Base-by-base conservation (phyloP, 2,888 invertebrate species). In the Drosophila infuscata region DNA sequence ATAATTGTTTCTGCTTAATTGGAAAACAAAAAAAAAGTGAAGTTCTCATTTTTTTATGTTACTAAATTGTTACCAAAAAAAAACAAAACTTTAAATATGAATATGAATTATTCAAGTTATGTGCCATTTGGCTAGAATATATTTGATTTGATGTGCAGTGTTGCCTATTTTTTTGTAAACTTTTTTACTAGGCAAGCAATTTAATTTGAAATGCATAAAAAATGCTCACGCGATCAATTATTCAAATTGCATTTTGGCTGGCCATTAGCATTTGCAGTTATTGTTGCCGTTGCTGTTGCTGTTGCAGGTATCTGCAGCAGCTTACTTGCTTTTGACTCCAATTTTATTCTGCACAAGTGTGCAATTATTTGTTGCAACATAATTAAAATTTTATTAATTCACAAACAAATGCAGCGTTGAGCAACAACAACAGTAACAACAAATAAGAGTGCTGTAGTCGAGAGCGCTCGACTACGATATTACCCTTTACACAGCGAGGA, bases 311-410 rank as follows among this genome's bases (percentile, higher is more conserved):
- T 48, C 41, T 35, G 74, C 36, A 17, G 66, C 17, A 15, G 43
- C 20, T 36, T 53, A 38, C 43, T 58, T 41, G 48, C 25, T 41
- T n/a, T 36, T 30, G 29, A n/a, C 57, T 63, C 52, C 30, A 49
- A 60, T 54, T 65, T 70, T 73, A 69, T 81, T 71, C 82, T 69
- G 77, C 85, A 85, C 77, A 82, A 82, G 80, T 79, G 85, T 67
- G 82, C 85, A 82, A 85, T 84, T 81, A 84, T 85, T 85, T 88
- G 80, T 88, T 85, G 86, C 84, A 85, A 88, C 86, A 88, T 88
- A 84, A 84, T 84, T 88, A 88, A 77, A 72, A 78, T 88, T 82
- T 84, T 82, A 84, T 88, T 85, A 88, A 84, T 88, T 85, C 83
- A 85, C 82, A 85, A 85, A 80, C 83, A 85, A 83, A 83, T 79